Evolutionary conservation across 2,113 vertebrate species (phyloP).

Genomic region (Megalops atlanticus): DNA sequence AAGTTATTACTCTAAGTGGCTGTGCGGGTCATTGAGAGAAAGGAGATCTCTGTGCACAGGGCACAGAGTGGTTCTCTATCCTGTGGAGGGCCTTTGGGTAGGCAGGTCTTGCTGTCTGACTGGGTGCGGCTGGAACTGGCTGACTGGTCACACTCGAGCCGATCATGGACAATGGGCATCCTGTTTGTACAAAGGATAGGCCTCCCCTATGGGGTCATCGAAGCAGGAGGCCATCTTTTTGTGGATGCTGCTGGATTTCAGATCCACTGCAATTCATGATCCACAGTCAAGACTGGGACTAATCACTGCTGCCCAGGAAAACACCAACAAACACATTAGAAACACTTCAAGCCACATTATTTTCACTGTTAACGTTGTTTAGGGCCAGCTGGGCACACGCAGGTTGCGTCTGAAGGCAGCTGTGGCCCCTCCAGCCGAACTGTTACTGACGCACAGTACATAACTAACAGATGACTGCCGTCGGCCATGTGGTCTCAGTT

Average conservation of each 20-base stretch:
- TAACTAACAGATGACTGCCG: not conserved
- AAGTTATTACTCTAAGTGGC: slow-evolving; percentile 10
- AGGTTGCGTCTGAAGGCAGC: not conserved
- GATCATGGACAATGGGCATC: not conserved
- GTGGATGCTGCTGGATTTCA: too few species aligned
- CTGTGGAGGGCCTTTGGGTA: not conserved
- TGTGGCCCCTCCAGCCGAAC: not conserved
- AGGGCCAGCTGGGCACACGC: not conserved
- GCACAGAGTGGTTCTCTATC: slow-evolving; percentile 54
- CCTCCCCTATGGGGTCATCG: too few species aligned
- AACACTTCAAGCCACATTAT: too few species aligned
- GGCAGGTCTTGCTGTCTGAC: not conserved
- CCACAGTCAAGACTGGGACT: not conserved
- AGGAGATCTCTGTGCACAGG: slow-evolving; percentile 48
- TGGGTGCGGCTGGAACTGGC: not conserved
- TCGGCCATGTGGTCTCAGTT: not conserved
- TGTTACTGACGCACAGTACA: not conserved
- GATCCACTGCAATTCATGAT: not conserved
- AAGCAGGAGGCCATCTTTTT: too few species aligned
- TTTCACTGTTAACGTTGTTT: not conserved
- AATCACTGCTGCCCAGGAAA: not conserved
- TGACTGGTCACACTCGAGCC: not conserved
- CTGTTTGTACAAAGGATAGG: not conserved
- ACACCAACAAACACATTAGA: not conserved
- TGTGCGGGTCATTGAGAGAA: slow-evolving; percentile 62